Percentiles rank a stretch among this genome's conserved stretches.
Evolutionary conservation across 2,797 vertebrate genomes (phyloP).

Genomic region (Gallinago nigripennis): DNA sequence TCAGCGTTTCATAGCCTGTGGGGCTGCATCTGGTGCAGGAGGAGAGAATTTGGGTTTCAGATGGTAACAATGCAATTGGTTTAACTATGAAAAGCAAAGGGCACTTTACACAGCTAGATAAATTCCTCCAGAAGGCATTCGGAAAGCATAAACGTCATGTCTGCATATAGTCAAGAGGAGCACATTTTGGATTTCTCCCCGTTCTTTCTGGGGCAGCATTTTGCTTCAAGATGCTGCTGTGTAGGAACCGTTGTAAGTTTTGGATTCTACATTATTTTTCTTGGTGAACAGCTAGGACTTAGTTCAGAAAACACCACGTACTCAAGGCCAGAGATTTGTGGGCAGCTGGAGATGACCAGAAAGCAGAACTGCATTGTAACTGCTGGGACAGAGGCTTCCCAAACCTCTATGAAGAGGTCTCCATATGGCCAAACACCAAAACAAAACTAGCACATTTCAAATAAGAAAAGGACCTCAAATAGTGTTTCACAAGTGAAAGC

Average conservation of each 20-base stretch:
- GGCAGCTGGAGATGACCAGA: not conserved
- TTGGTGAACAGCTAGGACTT: not conserved
- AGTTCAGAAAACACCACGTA: not conserved
- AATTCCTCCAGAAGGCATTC: slow-evolving; percentile 42
- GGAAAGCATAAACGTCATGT: not conserved
- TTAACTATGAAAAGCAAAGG: slow-evolving; percentile 46
- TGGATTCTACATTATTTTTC: not conserved
- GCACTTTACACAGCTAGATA: not conserved
- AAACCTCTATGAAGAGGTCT: not conserved
- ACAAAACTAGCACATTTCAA: not conserved
- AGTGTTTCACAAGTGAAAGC: not conserved
- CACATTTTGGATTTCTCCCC: not conserved
- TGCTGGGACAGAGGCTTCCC: not conserved
- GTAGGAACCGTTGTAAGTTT: too few species aligned
- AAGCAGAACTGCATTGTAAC: not conserved
- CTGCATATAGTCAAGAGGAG: not conserved
- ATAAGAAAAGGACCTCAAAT: not conserved
- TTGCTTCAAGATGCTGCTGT: not conserved
- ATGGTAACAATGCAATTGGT: slow-evolving; percentile 30
- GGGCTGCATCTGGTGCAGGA: slow-evolving; percentile 59
- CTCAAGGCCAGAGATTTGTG: not conserved
- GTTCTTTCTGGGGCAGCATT: not conserved
- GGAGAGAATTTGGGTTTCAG: slow-evolving; percentile 39
- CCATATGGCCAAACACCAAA: not conserved
- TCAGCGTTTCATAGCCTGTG: slow-evolving; percentile 37